Evolutionary conservation across 1,140 invertebrate genomes (phyloP).

Genomic region (Drusus annulatus): DNA sequence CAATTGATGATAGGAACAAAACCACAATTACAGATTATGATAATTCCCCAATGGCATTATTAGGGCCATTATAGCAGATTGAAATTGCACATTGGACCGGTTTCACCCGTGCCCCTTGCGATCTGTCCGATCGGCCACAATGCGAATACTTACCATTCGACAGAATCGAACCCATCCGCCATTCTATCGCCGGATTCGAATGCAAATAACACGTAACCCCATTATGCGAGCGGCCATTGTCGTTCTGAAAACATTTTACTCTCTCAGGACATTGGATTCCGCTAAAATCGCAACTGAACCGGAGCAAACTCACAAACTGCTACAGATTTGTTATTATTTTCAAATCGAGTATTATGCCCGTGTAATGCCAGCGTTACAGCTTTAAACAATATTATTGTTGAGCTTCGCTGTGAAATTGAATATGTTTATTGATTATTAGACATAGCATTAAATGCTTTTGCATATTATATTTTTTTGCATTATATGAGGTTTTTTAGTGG

Average conservation of each 20-base stretch:
- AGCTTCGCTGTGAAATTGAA: background rate
- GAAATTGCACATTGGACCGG: slow-evolving; percentile 3
- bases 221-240: slow-evolving; percentile 41
- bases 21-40: too few species aligned
- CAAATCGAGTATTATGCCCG: slow-evolving; percentile 23
- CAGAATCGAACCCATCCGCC: slow-evolving; percentile 28
- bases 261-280: slow-evolving; percentile 32
- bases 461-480: too few species aligned
- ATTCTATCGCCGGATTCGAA: slow-evolving; percentile 29
- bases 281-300: slow-evolving; percentile 44
- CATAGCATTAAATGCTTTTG: too few species aligned
- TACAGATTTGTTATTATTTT: slow-evolving; percentile 45
- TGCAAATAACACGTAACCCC: slow-evolving; percentile 47
- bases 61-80: too few species aligned
- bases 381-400: background rate
- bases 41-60: too few species aligned
- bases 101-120: slow-evolving; percentile 10
- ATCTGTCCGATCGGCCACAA: slow-evolving; percentile 15
- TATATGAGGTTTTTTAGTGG: too few species aligned
- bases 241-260: slow-evolving; percentile 45
- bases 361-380: slow-evolving; percentile 22
- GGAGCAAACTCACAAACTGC: slow-evolving; percentile 41
- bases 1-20: too few species aligned
- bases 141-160: slow-evolving; percentile 17
- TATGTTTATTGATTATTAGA: background rate